Percentiles rank a stretch among this genome's conserved stretches.
Conservation (phyloP, 2,888 invertebrate species). For the Thera britannica region DNA sequence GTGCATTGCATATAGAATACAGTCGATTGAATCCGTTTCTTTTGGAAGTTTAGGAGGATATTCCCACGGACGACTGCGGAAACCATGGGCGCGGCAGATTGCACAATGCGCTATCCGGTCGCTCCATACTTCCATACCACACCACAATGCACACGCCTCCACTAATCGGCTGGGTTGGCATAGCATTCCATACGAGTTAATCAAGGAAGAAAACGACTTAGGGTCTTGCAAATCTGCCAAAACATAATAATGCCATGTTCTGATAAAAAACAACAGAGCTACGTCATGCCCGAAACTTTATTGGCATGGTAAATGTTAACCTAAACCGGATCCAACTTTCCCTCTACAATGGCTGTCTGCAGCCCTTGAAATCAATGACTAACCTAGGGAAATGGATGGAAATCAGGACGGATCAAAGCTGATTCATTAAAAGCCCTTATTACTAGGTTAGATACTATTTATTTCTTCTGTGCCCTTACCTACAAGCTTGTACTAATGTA, state of each 20-base stretch:
- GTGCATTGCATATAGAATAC: conserved; percentile 8
- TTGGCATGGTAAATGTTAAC: no score
- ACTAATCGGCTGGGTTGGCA: conserved; percentile 34
- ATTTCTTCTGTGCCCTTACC: not conserved
- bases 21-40: conserved; percentile 16
- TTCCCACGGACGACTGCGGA: conserved; percentile 50
- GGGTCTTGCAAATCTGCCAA: not conserved
- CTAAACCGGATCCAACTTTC: no score
- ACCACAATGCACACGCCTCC: conserved; percentile 48
- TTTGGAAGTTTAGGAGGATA: conserved; percentile 29
- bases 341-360: no score
- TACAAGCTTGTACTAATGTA: not conserved
- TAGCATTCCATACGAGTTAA: conserved; percentile 32
- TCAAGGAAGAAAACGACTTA: not conserved
- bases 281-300: no score
- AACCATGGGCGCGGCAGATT: conserved; percentile 61
- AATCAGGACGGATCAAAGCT: no score
- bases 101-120: conserved; percentile 68
- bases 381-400: no score
- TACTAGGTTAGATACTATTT: not conserved
- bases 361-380: no score
- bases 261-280: no score
- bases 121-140: conserved; percentile 46
- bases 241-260: no score
- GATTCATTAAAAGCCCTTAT: no score